phyloP scores from a whole-genome alignment of 2,888 invertebrate species.

The Lycaena phlaeas region DNA sequence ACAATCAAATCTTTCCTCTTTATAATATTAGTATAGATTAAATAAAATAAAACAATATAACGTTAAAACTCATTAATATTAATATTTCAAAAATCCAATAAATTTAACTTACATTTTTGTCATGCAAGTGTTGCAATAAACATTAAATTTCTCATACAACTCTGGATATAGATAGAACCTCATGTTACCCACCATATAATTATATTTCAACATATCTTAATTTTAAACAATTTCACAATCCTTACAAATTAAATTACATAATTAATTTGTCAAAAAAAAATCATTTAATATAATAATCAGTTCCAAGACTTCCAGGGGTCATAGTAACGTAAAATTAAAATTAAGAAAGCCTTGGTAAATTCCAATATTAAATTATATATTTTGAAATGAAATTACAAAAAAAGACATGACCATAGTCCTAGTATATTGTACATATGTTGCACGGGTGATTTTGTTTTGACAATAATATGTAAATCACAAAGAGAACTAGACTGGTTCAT shows the following conservation, averaged over 20 bases:
- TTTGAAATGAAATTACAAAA: no score
- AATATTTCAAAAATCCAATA: constrained; percentile 7
- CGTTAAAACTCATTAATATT: constrained; percentile 2
- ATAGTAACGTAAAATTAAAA: not conserved
- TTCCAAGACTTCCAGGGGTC: constrained; percentile 21
- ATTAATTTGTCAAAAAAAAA: not conserved
- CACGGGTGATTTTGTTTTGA: no score
- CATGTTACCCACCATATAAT: not conserved
- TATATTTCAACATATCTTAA: constrained; percentile 4
- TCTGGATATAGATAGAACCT: not conserved
- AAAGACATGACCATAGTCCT: no score
- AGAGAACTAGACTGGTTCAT: no score
- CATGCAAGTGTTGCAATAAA: not conserved
- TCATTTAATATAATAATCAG: constrained; percentile 15
- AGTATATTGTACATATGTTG: no score
- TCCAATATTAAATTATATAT: not conserved
- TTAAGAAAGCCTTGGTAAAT: not conserved
- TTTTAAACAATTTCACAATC: constrained; percentile 1
- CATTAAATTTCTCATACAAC: not conserved
- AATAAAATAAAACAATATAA: not conserved
- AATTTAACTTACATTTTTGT: constrained; percentile 3
- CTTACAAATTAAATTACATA: not conserved
- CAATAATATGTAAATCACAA: no score
- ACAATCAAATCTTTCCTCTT: no score
- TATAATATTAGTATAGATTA: no score